Conservation (phyloP, 1,140 invertebrate genomes). For the Achatina immaculata region DNA sequence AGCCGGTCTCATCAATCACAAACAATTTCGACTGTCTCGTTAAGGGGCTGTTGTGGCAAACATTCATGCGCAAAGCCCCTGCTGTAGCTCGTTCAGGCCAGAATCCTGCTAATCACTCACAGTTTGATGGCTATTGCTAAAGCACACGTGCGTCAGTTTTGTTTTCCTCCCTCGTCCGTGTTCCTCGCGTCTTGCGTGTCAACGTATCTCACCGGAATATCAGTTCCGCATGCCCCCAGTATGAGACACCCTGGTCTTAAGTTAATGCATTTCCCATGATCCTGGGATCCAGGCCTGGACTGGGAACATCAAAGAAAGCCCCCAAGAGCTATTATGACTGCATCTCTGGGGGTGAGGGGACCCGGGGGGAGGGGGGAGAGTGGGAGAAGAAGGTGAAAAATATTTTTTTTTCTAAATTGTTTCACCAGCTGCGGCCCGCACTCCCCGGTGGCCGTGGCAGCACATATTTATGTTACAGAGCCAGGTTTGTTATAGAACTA, state of each 20-base stretch:
- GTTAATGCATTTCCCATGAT: neutral
- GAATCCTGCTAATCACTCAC: conserved; percentile 14
- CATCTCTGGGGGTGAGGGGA: no score
- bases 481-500: no score
- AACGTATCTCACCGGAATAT: neutral
- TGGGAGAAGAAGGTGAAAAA: neutral
- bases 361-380: no score
- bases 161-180: neutral
- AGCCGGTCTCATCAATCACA: conserved; percentile 30
- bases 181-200: neutral
- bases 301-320: neutral
- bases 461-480: neutral
- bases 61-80: neutral
- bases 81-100: neutral
- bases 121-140: conserved; percentile 25
- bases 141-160: conserved; percentile 1
- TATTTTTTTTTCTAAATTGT: neutral
- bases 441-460: no score
- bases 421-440: neutral
- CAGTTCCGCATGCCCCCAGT: no score
- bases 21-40: conserved; percentile 37
- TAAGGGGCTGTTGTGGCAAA: conserved; percentile 28
- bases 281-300: neutral
- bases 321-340: neutral
- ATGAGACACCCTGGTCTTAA: neutral